These are phyloP conservation scores for Diacarnus erythraeanus DNA, from an alignment of 37 sponge, comb jelly and placozoan species.

Conservation along the genomic window DNA sequence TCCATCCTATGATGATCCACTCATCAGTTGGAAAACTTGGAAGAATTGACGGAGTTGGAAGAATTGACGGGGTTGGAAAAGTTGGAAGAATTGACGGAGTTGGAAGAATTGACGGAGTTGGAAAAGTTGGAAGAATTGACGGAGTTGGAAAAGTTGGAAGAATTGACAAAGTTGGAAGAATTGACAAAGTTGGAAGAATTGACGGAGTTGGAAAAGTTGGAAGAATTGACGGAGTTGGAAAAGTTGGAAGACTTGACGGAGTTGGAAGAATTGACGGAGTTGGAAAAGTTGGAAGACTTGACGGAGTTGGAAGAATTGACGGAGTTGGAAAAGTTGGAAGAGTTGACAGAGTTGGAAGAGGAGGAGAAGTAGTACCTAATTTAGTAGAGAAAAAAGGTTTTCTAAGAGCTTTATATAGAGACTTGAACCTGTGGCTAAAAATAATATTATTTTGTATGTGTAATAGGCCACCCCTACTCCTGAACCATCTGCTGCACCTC, in stretches of 20 bases:
- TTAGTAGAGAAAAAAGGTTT: too few relatives aligned
- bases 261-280: background rate
- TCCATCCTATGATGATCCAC: conserved; percentile 29
- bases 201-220: background rate
- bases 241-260: background rate
- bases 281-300: background rate
- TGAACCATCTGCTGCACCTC: too few relatives aligned
- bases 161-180: background rate
- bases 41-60: background rate
- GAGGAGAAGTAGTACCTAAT: background rate
- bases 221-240: background rate
- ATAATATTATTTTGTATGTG: background rate
- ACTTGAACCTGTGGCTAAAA: too few relatives aligned
- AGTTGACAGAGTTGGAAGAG: background rate
- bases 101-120: background rate
- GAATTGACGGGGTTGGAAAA: too few relatives aligned
- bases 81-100: background rate
- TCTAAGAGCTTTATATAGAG: too few relatives aligned
- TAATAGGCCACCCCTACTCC: too few relatives aligned
- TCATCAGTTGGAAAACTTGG: background rate
- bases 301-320: background rate
- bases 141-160: background rate
- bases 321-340: background rate
- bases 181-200: background rate
- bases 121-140: background rate